A percentile compares a stretch with the other conserved stretches of the same genome.
These are phyloP conservation scores for Pherbina coryleti DNA, from an alignment of 2,888 invertebrate species.

Conservation along the genomic window DNA sequence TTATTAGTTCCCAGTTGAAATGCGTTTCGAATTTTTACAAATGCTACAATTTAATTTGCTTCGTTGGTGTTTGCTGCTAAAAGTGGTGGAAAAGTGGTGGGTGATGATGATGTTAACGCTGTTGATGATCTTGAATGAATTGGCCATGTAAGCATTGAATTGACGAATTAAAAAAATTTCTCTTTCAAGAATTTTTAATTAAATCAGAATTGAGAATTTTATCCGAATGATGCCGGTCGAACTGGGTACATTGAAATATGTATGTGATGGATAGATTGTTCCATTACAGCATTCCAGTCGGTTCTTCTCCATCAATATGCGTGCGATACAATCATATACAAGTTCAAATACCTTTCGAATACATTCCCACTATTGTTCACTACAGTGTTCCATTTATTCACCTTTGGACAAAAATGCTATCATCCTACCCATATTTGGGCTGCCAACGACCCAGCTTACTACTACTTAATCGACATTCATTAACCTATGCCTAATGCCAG, in stretches of 20 bases:
- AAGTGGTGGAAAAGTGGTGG: neutral
- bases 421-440: neutral
- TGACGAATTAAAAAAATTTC: conserved; percentile 22
- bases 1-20: conserved; percentile 56
- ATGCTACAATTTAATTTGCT: conserved; percentile 40
- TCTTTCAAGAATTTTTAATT: conserved; percentile 10
- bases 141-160: conserved; percentile 10
- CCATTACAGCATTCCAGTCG: neutral
- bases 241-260: neutral
- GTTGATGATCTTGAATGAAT: neutral
- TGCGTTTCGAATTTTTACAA: conserved; percentile 53
- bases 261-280: neutral
- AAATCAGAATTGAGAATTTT: neutral
- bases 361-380: neutral
- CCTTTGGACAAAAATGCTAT: neutral
- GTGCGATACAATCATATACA: neutral
- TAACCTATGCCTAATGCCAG: conserved; percentile 24
- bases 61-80: neutral
- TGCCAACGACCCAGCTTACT: conserved; percentile 16
- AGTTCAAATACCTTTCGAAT: no score
- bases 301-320: neutral
- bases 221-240: neutral
- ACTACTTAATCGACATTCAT: conserved; percentile 33
- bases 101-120: neutral
- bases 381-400: neutral